These are phyloP conservation scores for Trachythela sp. DNA, from an alignment of 64 coral and sea anemone species.

Conservation along the genomic window DNA sequence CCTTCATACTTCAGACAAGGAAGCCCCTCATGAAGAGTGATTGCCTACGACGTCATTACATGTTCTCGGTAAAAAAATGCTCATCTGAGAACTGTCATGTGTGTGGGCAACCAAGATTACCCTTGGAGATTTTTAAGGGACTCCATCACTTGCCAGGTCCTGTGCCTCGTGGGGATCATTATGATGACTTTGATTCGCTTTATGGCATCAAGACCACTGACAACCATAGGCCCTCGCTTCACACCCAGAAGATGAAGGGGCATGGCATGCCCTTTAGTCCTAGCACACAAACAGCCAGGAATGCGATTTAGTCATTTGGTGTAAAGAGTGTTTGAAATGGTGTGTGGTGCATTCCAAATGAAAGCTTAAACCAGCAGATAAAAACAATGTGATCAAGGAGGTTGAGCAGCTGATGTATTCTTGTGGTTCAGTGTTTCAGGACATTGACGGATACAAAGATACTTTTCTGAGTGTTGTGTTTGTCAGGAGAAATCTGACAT, in stretches of 20 bases:
- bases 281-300: not conserved
- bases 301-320: not conserved
- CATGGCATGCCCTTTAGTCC: slow-evolving; percentile 44
- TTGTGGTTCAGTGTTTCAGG: not conserved
- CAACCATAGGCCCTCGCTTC: not conserved
- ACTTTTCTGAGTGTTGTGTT: not conserved
- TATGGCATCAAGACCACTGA: slow-evolving; percentile 34
- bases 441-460: slow-evolving; percentile 16
- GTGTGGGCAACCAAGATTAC: slow-evolving; percentile 26
- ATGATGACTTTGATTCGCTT: slow-evolving; percentile 24
- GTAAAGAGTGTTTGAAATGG: not conserved
- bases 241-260: not conserved
- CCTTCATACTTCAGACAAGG: too few relatives aligned
- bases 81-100: not conserved
- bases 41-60: slow-evolving; percentile 17
- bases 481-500: slow-evolving; percentile 43
- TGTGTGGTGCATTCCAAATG: not conserved
- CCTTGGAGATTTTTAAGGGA: not conserved
- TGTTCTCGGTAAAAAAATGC: slow-evolving; percentile 41
- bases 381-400: too few relatives aligned
- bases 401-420: too few relatives aligned
- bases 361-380: not conserved
- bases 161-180: slow-evolving; percentile 21
- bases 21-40: slow-evolving; percentile 32
- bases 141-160: slow-evolving; percentile 32